Percentiles rank a stretch among this genome's conserved stretches.
phyloP scores from a whole-genome alignment of 2,113 vertebrate species.

The crab-eating macaque (Macaca fascicularis) region T2T-MFA8v1.1 NC_088380.1:83928001-83928500 shows the following conservation, averaged over 20 bases:
- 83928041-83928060: background rate
- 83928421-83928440: background rate
- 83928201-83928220: background rate
- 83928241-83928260: background rate
- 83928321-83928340: background rate
- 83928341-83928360: background rate
- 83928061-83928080: background rate
- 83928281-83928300: background rate
- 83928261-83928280: background rate
- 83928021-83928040: background rate
- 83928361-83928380: background rate
- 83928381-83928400: background rate
- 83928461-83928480: background rate
- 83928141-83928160: background rate
- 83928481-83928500: background rate
- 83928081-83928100: background rate
- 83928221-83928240: background rate
- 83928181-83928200: background rate
- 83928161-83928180: background rate
- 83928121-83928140: background rate
- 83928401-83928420: background rate
- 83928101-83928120: background rate
- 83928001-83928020: background rate
- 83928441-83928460: background rate
- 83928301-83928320: background rate